phyloP scores from a whole-genome alignment of 2,888 invertebrate genomes.

The Iselma pallidipennis region DNA sequence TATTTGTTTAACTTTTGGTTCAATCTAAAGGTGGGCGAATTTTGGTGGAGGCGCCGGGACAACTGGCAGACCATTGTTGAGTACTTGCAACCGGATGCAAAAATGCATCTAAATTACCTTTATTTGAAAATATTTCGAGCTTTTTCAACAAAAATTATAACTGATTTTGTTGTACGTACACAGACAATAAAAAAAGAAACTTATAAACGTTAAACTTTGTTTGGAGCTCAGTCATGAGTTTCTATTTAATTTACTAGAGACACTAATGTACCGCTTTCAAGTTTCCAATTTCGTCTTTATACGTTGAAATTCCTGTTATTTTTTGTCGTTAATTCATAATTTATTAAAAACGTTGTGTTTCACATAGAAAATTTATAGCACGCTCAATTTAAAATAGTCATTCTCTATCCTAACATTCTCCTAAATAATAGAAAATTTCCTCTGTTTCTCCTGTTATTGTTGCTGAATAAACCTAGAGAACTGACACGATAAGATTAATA shows the following conservation, averaged over 20 bases:
- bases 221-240: not conserved
- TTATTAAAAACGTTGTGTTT: no score
- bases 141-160: no score
- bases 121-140: no score
- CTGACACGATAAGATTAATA: slow-evolving; percentile 22
- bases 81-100: no score
- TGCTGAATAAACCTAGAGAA: slow-evolving; percentile 1
- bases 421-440: no score
- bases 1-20: not conserved
- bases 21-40: not conserved
- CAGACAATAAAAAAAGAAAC: not conserved
- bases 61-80: no score
- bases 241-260: not conserved
- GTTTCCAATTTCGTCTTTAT: not conserved
- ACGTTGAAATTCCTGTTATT: no score
- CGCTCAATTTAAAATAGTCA: not conserved
- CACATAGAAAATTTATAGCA: not conserved
- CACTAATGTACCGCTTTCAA: not conserved
- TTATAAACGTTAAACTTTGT: not conserved
- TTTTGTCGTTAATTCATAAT: no score
- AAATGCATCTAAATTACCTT: no score
- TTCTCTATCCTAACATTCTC: not conserved
- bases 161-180: no score
- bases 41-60: not conserved
- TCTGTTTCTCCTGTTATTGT: no score